Evolutionary conservation across 2,888 invertebrate genomes (phyloP).

Genomic region (Argyra leucocephala): DNA sequence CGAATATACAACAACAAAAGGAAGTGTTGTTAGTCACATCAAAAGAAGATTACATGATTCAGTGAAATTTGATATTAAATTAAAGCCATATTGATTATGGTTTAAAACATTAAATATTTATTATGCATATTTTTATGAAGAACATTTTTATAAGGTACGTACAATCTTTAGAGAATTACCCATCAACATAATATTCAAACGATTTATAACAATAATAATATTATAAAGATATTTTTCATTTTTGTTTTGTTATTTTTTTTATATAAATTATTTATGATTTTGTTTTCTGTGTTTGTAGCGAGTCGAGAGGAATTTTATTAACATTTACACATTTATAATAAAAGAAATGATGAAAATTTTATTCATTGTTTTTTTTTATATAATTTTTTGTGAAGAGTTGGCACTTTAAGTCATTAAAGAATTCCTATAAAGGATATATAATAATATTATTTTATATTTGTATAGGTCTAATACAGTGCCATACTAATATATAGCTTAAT

Average conservation of each 20-base stretch:
- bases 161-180: neutral
- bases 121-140: neutral
- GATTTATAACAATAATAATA: neutral
- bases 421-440: too few relatives aligned
- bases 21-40: slow-evolving; percentile 6
- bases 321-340: too few relatives aligned
- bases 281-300: neutral
- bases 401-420: too few relatives aligned
- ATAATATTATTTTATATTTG: too few relatives aligned
- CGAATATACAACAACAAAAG: neutral
- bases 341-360: too few relatives aligned
- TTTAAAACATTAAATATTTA: slow-evolving; percentile 2
- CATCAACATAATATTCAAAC: neutral
- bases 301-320: too few relatives aligned
- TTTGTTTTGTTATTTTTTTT: neutral
- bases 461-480: too few relatives aligned
- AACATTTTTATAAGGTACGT: neutral
- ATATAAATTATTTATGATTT: neutral
- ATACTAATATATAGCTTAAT: too few relatives aligned
- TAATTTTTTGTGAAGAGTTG: too few relatives aligned
- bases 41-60: slow-evolving; percentile 6
- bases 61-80: neutral
- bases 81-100: slow-evolving; percentile 4
- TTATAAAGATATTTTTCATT: neutral
- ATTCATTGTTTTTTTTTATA: too few relatives aligned